phyloP scores from a whole-genome alignment of 2,113 vertebrate species.

The Numenius arquata region DNA sequence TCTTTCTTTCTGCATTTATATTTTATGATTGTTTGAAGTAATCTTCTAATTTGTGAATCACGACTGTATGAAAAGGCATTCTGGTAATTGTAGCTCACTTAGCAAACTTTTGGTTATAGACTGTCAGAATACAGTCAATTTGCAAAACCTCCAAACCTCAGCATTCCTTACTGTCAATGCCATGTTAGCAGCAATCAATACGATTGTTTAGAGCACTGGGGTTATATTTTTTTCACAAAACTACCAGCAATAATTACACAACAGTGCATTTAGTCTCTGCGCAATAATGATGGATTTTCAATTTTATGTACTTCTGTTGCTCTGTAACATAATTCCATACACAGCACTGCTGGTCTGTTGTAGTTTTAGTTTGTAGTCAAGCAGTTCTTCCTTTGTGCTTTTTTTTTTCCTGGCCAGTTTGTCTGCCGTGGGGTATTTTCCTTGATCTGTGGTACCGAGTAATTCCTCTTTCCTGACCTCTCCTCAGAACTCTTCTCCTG shows the following conservation, averaged over 20 bases:
- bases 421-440: not conserved
- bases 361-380: not conserved
- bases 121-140: not conserved
- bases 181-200: accelerated
- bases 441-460: not conserved
- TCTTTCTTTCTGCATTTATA: not conserved
- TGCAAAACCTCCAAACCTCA: not conserved
- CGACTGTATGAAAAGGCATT: not conserved
- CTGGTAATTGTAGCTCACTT: not conserved
- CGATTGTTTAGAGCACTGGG: accelerated
- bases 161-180: accelerated
- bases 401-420: not conserved
- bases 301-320: not conserved
- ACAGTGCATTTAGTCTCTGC: not conserved
- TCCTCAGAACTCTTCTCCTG: not conserved
- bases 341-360: not conserved
- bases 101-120: not conserved
- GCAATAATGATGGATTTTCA: accelerated
- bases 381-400: not conserved
- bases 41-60: constrained; percentile 47
- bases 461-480: not conserved
- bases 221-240: not conserved
- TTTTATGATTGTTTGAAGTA: constrained; percentile 18
- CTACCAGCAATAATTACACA: not conserved
- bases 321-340: accelerated